Percentiles rank a stretch among this genome's conserved stretches.
These are phyloP conservation scores for Zingel zingel DNA, from an alignment of 2,113 vertebrate genomes.

Conservation along the genomic window DNA sequence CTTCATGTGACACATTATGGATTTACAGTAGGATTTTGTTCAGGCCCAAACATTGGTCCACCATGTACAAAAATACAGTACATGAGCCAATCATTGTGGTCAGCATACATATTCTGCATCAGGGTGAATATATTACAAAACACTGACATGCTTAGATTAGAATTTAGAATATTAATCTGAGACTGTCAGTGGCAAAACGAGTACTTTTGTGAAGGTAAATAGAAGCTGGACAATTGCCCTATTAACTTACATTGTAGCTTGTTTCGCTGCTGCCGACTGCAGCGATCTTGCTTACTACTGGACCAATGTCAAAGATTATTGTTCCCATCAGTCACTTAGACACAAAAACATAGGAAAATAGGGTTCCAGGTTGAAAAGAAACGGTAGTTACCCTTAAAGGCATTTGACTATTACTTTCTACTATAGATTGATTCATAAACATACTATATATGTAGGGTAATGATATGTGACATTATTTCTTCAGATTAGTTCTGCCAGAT, in stretches of 20 bases:
- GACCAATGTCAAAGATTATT: too few relatives aligned
- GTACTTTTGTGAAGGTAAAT: too few relatives aligned
- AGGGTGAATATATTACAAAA: conserved; percentile 14
- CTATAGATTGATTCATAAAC: conserved; percentile 18
- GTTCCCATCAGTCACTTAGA: too few relatives aligned
- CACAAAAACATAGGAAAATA: too few relatives aligned
- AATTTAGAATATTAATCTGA: too few relatives aligned
- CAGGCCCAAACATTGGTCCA: background rate
- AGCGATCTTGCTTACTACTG: too few relatives aligned
- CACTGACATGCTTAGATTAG: background rate
- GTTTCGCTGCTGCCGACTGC: too few relatives aligned
- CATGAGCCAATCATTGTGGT: conserved; percentile 21
- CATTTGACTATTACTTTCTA: conserved; percentile 10
- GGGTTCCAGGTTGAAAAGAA: too few relatives aligned
- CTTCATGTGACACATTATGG: conserved; percentile 27
- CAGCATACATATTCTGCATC: conserved; percentile 1
- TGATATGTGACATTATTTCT: conserved; percentile 58
- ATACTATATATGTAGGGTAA: conserved; percentile 38
- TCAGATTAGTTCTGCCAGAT: conserved; percentile 43
- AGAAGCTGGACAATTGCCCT: too few relatives aligned
- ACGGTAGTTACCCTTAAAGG: background rate
- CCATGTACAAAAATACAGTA: conserved; percentile 14
- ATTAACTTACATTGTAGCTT: too few relatives aligned
- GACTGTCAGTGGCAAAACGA: too few relatives aligned
- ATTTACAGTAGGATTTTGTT: conserved; percentile 30